Evolutionary conservation across 2,888 invertebrate genomes (phyloP).

Genomic region (Furcula furcula): DNA sequence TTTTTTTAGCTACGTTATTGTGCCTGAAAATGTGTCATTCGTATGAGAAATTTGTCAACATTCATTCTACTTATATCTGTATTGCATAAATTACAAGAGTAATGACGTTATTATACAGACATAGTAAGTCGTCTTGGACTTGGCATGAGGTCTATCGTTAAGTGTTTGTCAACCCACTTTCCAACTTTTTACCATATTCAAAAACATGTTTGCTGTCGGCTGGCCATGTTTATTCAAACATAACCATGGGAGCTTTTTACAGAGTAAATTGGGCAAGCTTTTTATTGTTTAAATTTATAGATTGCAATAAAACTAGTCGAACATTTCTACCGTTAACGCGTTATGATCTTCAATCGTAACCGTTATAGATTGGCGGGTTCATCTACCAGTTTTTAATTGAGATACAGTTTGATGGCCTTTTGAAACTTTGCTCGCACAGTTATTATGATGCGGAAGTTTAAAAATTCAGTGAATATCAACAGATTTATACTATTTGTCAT

Average conservation of each 20-base stretch:
- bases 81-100: slow-evolving; percentile 14
- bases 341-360: slow-evolving; percentile 27
- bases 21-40: no score
- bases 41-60: no score
- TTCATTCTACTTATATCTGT: no score
- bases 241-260: neutral
- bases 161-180: slow-evolving; percentile 20
- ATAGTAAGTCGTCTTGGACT: slow-evolving; percentile 19
- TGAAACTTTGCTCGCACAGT: slow-evolving; percentile 25
- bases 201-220: slow-evolving; percentile 5
- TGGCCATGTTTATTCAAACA: slow-evolving; percentile 1
- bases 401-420: slow-evolving; percentile 33
- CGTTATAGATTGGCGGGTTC: slow-evolving; percentile 34
- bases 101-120: slow-evolving; percentile 25
- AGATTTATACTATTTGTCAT: no score
- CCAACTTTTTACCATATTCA: slow-evolving; percentile 14
- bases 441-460: no score
- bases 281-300: slow-evolving; percentile 22
- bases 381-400: slow-evolving; percentile 42
- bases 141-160: slow-evolving; percentile 18
- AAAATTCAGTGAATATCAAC: no score
- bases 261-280: slow-evolving; percentile 9
- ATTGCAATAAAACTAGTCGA: slow-evolving; percentile 27
- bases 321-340: slow-evolving; percentile 35
- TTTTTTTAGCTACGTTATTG: no score